Evolutionary conservation across 1,140 invertebrate species (phyloP).

Genomic region (Belonocnema kinseyi): DNA sequence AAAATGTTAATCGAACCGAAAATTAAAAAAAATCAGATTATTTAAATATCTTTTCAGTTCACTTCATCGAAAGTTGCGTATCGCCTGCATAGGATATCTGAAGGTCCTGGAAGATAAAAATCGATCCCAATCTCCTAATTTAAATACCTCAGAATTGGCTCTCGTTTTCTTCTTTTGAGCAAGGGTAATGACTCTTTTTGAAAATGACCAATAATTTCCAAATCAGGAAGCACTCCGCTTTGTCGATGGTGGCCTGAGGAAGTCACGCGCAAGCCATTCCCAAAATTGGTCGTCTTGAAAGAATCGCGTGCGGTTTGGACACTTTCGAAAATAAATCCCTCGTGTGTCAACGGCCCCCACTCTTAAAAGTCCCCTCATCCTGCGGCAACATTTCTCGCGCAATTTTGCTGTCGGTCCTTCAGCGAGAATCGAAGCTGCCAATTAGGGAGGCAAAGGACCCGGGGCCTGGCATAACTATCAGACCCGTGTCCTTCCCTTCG

Average conservation of each 20-base stretch:
- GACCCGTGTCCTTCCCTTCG: constrained; percentile 24
- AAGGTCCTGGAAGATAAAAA: too few species aligned
- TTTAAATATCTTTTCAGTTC: too few species aligned
- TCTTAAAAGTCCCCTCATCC: constrained; percentile 1
- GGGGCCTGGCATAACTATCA: constrained; percentile 41
- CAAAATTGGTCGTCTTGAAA: constrained; percentile 12
- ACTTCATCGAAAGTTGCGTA: too few species aligned
- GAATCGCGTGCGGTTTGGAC: constrained; percentile 28
- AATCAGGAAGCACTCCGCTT: constrained; percentile 13
- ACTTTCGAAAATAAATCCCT: constrained; percentile 26
- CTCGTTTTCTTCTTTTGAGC: not conserved
- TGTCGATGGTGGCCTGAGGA: not conserved
- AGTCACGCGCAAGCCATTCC: not conserved
- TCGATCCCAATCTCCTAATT: too few species aligned
- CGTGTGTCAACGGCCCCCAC: constrained; percentile 28
- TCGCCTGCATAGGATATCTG: too few species aligned
- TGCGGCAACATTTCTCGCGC: not conserved
- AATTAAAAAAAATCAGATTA: too few species aligned
- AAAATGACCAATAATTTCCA: constrained; percentile 19
- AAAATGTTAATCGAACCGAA: too few species aligned
- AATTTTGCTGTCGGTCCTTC: constrained; percentile 30
- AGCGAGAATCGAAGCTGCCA: constrained; percentile 50
- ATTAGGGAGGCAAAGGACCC: constrained; percentile 43
- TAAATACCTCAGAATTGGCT: not conserved
- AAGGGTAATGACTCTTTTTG: not conserved